A percentile compares a stretch with the other conserved stretches of the same genome.
phyloP scores from a whole-genome alignment of 2,113 vertebrate species.

The Arizona elegans region DNA sequence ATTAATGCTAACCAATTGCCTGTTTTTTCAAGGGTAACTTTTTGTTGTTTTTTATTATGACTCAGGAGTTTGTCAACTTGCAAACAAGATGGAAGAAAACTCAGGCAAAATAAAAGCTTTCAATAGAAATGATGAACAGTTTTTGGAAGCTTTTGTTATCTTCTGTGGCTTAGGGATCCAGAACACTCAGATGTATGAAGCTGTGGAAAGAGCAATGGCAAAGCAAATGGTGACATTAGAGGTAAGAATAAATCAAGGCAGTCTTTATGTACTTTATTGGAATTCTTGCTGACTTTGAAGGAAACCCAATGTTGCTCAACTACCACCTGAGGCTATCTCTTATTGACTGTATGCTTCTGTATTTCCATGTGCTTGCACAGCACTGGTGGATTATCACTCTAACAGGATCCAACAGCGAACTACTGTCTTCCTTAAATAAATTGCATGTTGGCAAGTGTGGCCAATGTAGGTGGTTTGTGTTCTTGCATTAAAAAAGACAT shows the following conservation, averaged over 20 bases:
- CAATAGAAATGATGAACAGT: conserved; percentile 96
- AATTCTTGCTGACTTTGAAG: conserved; percentile 9
- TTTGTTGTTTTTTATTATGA: not conserved
- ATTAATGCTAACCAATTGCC: not conserved
- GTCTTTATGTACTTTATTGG: conserved; percentile 24
- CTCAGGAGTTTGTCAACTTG: conserved; percentile 92
- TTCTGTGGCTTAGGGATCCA: conserved; percentile 97
- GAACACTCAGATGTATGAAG: conserved; percentile 99
- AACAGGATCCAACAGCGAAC: not conserved
- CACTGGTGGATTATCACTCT: conserved; percentile 3
- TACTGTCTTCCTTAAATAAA: not conserved
- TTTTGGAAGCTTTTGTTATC: conserved; percentile 95
- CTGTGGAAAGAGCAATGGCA: conserved; percentile 93
- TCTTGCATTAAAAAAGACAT: conserved; percentile 6
- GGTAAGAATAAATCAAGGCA: conserved; percentile 73
- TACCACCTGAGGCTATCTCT: not conserved
- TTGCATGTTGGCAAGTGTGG: not conserved
- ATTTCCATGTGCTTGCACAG: conserved; percentile 17
- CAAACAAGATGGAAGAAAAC: conserved; percentile 92
- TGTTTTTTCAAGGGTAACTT: not conserved
- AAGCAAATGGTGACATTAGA: conserved; percentile 97
- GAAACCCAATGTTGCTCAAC: conserved; percentile 20
- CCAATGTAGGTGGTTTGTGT: not conserved
- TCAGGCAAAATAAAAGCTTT: conserved; percentile 85
- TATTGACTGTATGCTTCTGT: conserved; percentile 10